Percentiles rank a stretch among this genome's conserved stretches.
Evolutionary conservation across 2,113 vertebrate genomes (phyloP).

Genomic region (Ceyx melanurus): DNA sequence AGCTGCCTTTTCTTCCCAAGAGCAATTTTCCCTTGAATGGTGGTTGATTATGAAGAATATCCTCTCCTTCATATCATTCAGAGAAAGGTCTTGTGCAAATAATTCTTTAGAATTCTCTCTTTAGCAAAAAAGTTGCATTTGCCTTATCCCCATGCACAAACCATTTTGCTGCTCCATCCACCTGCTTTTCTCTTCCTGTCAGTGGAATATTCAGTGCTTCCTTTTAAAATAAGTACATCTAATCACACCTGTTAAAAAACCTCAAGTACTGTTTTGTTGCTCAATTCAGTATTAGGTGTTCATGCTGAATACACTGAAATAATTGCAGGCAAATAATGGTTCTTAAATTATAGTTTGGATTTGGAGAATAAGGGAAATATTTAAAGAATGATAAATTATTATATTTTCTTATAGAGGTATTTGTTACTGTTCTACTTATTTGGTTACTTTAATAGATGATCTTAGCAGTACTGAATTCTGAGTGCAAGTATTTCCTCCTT

Average conservation of each 20-base stretch:
- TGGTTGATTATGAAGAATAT: constrained; percentile 64
- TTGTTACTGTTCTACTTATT: not conserved
- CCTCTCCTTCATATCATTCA: not conserved
- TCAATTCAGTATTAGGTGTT: not conserved
- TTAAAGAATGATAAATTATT: not conserved
- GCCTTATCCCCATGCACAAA: not conserved
- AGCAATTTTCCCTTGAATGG: constrained; percentile 65
- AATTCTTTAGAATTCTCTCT: constrained; percentile 23
- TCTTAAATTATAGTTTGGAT: not conserved
- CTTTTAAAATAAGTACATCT: not conserved
- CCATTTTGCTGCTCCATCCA: not conserved
- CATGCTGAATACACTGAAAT: not conserved
- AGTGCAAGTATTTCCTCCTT: not conserved
- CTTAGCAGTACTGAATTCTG: not conserved
- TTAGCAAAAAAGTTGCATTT: constrained; percentile 48
- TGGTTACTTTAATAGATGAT: not conserved
- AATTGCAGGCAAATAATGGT: not conserved
- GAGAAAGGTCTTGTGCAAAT: constrained; percentile 45
- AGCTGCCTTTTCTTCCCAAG: constrained; percentile 39
- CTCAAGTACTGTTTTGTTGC: not conserved
- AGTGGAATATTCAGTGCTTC: not conserved
- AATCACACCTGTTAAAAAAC: not conserved
- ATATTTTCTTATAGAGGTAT: not conserved
- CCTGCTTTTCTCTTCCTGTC: not conserved
- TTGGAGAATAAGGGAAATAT: not conserved